phyloP scores from a whole-genome alignment of 2,797 vertebrate genomes.

The Antennarius maculatus region DNA sequence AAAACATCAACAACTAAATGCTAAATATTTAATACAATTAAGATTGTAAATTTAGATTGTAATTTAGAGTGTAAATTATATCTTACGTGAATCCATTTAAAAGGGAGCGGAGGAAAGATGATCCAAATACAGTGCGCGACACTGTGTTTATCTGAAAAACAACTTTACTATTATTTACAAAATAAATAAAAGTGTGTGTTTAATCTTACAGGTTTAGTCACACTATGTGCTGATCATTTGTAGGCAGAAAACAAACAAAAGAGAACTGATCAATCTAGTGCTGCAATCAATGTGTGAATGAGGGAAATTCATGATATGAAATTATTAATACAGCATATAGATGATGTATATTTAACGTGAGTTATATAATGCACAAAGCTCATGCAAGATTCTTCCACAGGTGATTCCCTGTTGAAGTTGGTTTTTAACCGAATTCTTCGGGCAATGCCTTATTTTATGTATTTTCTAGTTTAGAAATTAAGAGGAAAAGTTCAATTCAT shows the following conservation, averaged over 20 bases:
- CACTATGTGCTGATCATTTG: too few species aligned
- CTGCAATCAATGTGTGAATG: not conserved
- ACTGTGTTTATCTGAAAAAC: constrained; percentile 58
- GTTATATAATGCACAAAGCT: too few species aligned
- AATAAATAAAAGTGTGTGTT: not conserved
- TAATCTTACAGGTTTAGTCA: too few species aligned
- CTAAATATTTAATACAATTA: not conserved
- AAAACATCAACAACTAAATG: rapidly evolving
- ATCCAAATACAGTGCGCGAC: not conserved
- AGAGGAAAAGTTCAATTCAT: too few species aligned
- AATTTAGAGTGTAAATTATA: not conserved
- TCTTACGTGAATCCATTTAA: constrained; percentile 62
- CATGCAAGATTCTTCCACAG: too few species aligned
- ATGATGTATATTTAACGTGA: too few species aligned
- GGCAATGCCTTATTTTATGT: too few species aligned
- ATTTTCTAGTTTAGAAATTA: too few species aligned
- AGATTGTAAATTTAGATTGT: not conserved
- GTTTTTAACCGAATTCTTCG: too few species aligned
- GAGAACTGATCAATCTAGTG: not conserved
- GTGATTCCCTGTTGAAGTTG: too few species aligned
- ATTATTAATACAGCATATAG: too few species aligned
- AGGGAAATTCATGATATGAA: not conserved
- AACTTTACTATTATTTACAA: not conserved
- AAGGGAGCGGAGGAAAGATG: constrained; percentile 22
- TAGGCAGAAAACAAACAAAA: not conserved